A percentile compares a stretch with the other conserved stretches of the same genome.
Evolutionary conservation across 2,888 invertebrate genomes (phyloP).

Genomic region (Nomada goodeniana): DNA sequence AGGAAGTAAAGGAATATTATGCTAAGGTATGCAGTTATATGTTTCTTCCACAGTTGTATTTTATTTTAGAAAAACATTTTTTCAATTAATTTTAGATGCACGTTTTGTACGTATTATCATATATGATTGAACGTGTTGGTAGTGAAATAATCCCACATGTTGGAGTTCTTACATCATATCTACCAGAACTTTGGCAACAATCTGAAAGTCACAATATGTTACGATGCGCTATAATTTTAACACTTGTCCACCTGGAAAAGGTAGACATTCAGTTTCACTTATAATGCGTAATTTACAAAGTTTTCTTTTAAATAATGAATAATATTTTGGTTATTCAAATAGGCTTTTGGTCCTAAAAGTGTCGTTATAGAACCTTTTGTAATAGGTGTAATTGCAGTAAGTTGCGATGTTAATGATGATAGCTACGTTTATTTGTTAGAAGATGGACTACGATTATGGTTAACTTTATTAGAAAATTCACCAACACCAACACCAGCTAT

Average conservation of each 20-base stretch:
- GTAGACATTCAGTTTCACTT: constrained; percentile 79
- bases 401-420: constrained; percentile 91
- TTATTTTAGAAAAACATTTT: constrained; percentile 36
- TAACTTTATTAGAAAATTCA: constrained; percentile 92
- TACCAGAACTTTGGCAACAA: constrained; percentile 95
- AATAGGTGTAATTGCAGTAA: constrained; percentile 88
- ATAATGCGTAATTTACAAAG: neutral
- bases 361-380: constrained; percentile 85
- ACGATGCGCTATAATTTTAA: constrained; percentile 94
- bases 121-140: constrained; percentile 94
- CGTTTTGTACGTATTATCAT: constrained; percentile 94
- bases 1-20: constrained; percentile 95
- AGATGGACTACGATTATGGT: constrained; percentile 96
- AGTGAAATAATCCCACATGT: constrained; percentile 90
- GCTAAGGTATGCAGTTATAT: constrained; percentile 89
- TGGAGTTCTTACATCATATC: constrained; percentile 90
- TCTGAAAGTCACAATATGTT: constrained; percentile 95
- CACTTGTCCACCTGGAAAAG: constrained; percentile 94
- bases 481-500: constrained; percentile 87
- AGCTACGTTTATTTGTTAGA: constrained; percentile 96
- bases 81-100: constrained; percentile 88
- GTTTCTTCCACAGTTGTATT: neutral
- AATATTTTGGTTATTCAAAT: constrained; percentile 48
- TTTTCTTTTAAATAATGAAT: constrained; percentile 5
- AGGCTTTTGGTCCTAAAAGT: constrained; percentile 85